A percentile compares a stretch with the other conserved stretches of the same genome.
These are phyloP conservation scores for Gobionotothen gibberifrons DNA, from an alignment of 2,797 vertebrate species.

Conservation along the genomic window DNA sequence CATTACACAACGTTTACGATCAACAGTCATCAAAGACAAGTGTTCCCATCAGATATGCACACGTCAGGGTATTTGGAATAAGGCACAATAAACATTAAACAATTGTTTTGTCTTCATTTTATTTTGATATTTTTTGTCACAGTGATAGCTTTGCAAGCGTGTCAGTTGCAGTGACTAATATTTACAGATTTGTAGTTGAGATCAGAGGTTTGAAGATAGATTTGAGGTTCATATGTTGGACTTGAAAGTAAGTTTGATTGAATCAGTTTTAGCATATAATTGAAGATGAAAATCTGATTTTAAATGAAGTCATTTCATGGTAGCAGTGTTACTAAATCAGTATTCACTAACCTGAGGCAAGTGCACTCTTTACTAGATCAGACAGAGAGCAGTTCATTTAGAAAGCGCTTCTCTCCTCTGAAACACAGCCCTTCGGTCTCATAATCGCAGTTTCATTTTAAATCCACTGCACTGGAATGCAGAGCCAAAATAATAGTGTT, in stretches of 20 bases:
- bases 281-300: conserved; percentile 28
- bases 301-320: conserved; percentile 42
- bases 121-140: neutral
- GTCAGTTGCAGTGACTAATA: too few relatives aligned
- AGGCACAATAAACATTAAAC: neutral
- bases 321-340: conserved; percentile 2
- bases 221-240: conserved; percentile 17
- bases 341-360: conserved; percentile 19
- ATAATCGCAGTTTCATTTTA: neutral
- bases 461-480: neutral
- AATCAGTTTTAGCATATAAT: conserved; percentile 21
- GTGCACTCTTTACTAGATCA: conserved; percentile 16
- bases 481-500: neutral
- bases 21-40: neutral
- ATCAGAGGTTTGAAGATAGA: neutral
- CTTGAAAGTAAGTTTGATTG: conserved; percentile 11
- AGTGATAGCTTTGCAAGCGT: too few relatives aligned
- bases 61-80: neutral
- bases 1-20: neutral
- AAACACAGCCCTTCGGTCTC: conserved; percentile 20
- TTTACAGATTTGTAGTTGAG: too few relatives aligned
- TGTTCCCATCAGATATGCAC: neutral
- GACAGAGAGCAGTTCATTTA: conserved; percentile 12
- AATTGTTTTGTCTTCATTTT: neutral
- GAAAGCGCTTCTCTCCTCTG: conserved; percentile 5